Evolutionary conservation across 2,113 vertebrate species (phyloP), one percentile per base, ranked within the genome.

Genomic region (Epinephelus moara): DNA sequence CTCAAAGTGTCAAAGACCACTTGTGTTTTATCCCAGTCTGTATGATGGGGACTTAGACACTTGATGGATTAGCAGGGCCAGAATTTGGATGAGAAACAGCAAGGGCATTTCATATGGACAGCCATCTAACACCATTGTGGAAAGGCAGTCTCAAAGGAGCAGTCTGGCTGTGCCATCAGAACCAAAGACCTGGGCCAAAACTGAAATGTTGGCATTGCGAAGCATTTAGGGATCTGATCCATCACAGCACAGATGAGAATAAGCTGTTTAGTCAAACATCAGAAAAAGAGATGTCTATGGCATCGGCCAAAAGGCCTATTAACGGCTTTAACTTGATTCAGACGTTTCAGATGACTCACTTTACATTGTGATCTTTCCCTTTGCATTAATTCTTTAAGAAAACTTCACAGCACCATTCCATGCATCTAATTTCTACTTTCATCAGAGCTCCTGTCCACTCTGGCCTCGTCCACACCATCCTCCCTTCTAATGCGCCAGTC

Each of bases 1-100:
- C 76, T 90, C 80, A 83, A 81, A 75, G 82, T 76, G 88, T 88
- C 82, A 89, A 89, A 89, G 75, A 88, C 78, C 85, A 87, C 88
- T 87, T 85, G 72, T 85, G 86, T 66, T 84, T 88, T 63, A 88
- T 86, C 80, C 80, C 69, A 13, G 66, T 77, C 81, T 85, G 80
- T 80, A 49, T 78, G 76, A 85, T 77, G 37, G 75, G 72, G 55
- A 75, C 55, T 47, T 52, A 40, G 73, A 77, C 71, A 76, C 81
- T 91, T 80, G 4, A 60, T 80, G 78, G 85, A 91, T 88, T 67
- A 86, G 71, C 72, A 64, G 33, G 49, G 80, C 67, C 79, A 79
- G 67, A 82, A 90, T 90, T 85, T 91, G 91, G 84, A 88, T 69
- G 77, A 76, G 81, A 47, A 68, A 77, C 84, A 87, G 55, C 30